Percentiles rank a stretch among this genome's conserved stretches.
Evolutionary conservation across 2,888 invertebrate genomes (phyloP).

Genomic region (Chalcosyrphus nemorum): DNA sequence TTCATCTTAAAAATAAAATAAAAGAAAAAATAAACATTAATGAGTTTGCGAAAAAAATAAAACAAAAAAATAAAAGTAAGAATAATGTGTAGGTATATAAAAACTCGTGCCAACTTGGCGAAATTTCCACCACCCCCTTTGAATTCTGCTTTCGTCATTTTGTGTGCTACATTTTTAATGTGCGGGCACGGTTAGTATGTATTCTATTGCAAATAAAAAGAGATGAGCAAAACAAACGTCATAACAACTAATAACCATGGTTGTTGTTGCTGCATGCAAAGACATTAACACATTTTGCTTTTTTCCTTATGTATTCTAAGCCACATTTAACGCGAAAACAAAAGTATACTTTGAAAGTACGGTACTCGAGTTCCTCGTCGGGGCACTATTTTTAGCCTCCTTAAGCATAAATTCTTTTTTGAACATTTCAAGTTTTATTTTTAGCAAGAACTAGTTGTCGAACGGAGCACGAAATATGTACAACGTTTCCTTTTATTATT

Average conservation of each 20-base stretch:
- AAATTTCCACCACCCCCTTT: neutral
- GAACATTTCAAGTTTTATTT: conserved; percentile 4
- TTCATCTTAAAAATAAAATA: too few species aligned
- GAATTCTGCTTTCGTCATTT: neutral
- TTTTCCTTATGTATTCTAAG: neutral
- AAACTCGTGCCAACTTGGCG: neutral
- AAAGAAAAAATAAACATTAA: neutral
- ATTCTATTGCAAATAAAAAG: neutral
- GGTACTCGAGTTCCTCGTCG: conserved; percentile 11
- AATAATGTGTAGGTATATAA: neutral
- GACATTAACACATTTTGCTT: conserved; percentile 11
- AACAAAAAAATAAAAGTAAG: neutral
- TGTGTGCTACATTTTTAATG: too few species aligned
- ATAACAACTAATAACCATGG: conserved; percentile 1
- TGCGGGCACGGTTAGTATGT: too few species aligned
- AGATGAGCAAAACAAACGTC: neutral
- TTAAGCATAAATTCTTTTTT: neutral
- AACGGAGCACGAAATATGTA: conserved; percentile 21
- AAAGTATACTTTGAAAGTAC: conserved; percentile 2
- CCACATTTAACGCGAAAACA: neutral
- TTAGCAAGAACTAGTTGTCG: conserved; percentile 22
- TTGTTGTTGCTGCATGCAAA: neutral
- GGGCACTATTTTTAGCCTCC: conserved; percentile 21
- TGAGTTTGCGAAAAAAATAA: neutral
- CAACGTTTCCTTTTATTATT: conserved; percentile 13